Evolutionary conservation across 1,140 invertebrate genomes (phyloP), one percentile per base, ranked within the genome.

Genomic region (Fopius arisanus): DNA sequence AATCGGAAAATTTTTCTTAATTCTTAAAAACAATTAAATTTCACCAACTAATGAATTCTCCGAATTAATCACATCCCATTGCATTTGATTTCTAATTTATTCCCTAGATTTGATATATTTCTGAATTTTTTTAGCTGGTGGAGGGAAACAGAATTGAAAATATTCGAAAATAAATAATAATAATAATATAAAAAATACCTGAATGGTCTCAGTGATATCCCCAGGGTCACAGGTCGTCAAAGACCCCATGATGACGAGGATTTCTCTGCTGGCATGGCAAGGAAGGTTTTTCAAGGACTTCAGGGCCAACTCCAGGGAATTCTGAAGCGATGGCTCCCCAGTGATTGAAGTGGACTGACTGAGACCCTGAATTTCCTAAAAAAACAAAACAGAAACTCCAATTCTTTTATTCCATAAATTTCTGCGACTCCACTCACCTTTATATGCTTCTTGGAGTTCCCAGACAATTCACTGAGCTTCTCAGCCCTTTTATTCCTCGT

Each of bases 141-240:
- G n/a, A n/a, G n/a, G n/a, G n/a, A n/a, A n/a, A n/a, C n/a, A n/a
- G n/a, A n/a, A n/a, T n/a, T n/a, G n/a, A n/a, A n/a, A n/a, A n/a
- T n/a, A n/a, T n/a, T n/a, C n/a, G n/a, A n/a, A n/a, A n/a, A n/a
- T n/a, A n/a, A n/a, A n/a, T 19, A n/a, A 48, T 48, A 54, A 19
- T 54, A 9, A 21, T 3, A 21, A 19, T 54, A 21, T 1, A 16
- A 6, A 65, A 19, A 9, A 2, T 41, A 95, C 94, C 87, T 95
- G 90, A 82, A 98, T 94, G 6, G 96, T 98, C 70, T 90, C 89
- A 77, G 92, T 93, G 28, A 99, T 98, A 82, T 99, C 96, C 23
- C 94, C 92, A 21, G 98, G 98, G 89, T 99, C 98, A 89, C 97
- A 98, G 1, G 97, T 97, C 1, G 97, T 98, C 28, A 99, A 89